A percentile compares a stretch with the other conserved stretches of the same genome.
phyloP scores from a whole-genome alignment of 2,888 invertebrate species.

The Charanyca ferruginea region DNA sequence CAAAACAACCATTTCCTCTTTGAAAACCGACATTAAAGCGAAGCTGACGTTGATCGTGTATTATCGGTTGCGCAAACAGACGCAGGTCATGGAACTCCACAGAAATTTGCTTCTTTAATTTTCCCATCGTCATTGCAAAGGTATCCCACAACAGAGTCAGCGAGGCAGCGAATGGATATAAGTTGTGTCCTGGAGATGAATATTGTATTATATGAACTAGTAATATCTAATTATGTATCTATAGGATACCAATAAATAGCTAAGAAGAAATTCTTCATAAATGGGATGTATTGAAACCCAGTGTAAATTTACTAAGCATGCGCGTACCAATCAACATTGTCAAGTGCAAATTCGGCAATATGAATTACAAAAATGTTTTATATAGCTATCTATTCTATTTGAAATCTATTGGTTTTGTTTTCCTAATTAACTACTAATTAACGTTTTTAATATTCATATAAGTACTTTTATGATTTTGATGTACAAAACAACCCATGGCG shows the following conservation, averaged over 20 bases:
- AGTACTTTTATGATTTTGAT: too few species aligned
- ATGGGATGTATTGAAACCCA: not conserved
- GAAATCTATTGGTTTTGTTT: too few species aligned
- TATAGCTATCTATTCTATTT: too few species aligned
- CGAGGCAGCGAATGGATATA: constrained; percentile 95
- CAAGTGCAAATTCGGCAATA: too few species aligned
- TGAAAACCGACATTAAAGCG: constrained; percentile 91
- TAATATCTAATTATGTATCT: not conserved
- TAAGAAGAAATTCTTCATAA: too few species aligned
- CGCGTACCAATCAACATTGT: too few species aligned
- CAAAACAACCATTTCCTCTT: constrained; percentile 90
- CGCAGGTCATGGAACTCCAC: constrained; percentile 93
- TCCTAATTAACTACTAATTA: too few species aligned
- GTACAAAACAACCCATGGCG: too few species aligned
- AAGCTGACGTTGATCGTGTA: constrained; percentile 85
- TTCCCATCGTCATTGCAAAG: constrained; percentile 89
- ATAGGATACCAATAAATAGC: too few species aligned
- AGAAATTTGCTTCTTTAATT: constrained; percentile 91
- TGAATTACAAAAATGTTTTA: too few species aligned
- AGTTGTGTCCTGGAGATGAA: constrained; percentile 86
- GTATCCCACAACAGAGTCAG: constrained; percentile 93
- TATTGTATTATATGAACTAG: not conserved
- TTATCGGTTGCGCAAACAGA: constrained; percentile 90
- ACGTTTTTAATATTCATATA: too few species aligned
- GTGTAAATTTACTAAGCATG: too few species aligned